A percentile compares a stretch with the other conserved stretches of the same genome.
These are phyloP conservation scores for Equus quagga DNA, from an alignment of 2,113 vertebrate genomes.

Conservation along the genomic window DNA sequence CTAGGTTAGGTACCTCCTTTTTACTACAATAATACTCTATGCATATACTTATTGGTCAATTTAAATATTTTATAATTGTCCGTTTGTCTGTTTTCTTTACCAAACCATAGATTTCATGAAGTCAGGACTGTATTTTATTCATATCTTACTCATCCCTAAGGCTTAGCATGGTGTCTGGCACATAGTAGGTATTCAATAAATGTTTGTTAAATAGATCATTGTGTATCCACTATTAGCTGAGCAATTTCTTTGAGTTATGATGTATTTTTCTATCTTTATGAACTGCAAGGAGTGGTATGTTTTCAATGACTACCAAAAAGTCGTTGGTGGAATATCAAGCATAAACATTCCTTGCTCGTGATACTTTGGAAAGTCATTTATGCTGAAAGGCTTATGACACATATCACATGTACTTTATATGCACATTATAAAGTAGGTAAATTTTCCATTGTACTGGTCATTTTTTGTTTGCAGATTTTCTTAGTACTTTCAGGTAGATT, in stretches of 20 bases:
- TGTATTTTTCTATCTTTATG: neutral
- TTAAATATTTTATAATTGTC: neutral
- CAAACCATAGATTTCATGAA: neutral
- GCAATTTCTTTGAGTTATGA: constrained; percentile 34
- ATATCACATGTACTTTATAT: neutral
- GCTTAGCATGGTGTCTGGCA: neutral
- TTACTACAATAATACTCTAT: neutral
- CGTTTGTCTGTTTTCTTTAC: neutral
- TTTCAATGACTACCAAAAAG: neutral
- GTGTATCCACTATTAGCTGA: neutral
- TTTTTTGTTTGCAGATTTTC: neutral
- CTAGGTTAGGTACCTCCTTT: neutral
- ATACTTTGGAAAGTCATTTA: constrained; percentile 10
- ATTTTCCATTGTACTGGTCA: neutral
- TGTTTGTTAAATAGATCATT: neutral
- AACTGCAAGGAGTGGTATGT: neutral
- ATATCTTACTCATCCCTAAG: neutral
- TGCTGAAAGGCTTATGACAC: neutral
- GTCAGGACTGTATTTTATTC: neutral
- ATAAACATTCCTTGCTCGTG: neutral
- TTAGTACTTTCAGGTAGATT: neutral
- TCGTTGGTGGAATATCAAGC: neutral
- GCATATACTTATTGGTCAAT: neutral
- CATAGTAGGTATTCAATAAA: neutral
- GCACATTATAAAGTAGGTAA: neutral